Base-by-base conservation (phyloP, 2,113 vertebrate species). In the Elanoides forficatus region DNA sequence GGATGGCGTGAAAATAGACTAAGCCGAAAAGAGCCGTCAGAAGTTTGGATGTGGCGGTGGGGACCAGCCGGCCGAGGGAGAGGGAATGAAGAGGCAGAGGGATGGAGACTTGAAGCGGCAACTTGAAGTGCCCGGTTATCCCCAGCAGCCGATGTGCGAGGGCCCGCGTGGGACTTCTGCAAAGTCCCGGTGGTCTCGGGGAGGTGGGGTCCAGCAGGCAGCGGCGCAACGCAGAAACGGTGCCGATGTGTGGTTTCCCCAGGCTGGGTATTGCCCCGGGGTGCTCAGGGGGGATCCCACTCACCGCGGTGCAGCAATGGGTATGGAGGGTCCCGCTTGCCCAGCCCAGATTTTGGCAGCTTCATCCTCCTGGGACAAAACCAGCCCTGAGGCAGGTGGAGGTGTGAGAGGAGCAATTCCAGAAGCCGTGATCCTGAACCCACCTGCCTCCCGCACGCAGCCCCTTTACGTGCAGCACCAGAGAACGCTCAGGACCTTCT, bases 181-280 rank as follows among this genome's bases (percentile, higher is more conserved):
- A 6, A 18, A 26, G 17, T 22, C 62, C 38, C 5, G 2, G 0
- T 15, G 70, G 22, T 27, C 40, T 59, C 1, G 0, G 2, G 30
- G 53, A 32, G 18, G 5, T 38, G 62, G 34, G 34, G 18, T 16
- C 40, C 36, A 15, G 34, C 68, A 26, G 52, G 45, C 12, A 16
- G 78, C 5, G 1, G 40, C 5, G 11, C n/a, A 7, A 8, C 1
- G 5, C 47, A 40, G 27, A 18, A 48, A 10, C 6, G 14, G 5
- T 56, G 59, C 13, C 16, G 5, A 32, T 0, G 21, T 2, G 1
- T 42, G 50, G 5, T 30, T 71, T 50, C 45, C 40, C 18, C 1
- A 3, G 19, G 40, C 56, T 58, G 60, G 20, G 13, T 13, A 13
- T 48, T 66, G 13, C 23, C 50, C 29, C 0, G 0, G 40, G 60